A percentile compares a stretch with the other conserved stretches of the same genome.
Evolutionary conservation across 2,797 vertebrate genomes (phyloP).

Genomic region (Trachops cirrhosus): DNA sequence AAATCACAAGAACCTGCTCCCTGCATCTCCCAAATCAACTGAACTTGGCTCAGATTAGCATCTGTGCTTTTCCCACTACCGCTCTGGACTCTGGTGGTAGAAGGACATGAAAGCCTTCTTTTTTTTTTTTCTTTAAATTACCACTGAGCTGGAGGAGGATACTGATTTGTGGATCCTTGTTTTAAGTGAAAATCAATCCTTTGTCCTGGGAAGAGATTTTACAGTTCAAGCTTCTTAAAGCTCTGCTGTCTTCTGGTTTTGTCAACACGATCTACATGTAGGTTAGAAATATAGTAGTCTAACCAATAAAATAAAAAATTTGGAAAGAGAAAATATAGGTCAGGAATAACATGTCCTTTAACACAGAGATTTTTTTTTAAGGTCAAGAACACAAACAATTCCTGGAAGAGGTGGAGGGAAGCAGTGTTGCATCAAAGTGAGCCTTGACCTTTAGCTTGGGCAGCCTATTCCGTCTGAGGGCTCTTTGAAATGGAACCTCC

Average conservation of each 20-base stretch:
- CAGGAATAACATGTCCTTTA: background rate
- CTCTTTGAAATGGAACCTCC: background rate
- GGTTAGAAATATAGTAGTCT: background rate
- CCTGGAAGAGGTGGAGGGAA: background rate
- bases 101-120: background rate
- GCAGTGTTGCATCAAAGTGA: background rate
- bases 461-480: background rate
- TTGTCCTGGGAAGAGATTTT: background rate
- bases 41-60: background rate
- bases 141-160: background rate
- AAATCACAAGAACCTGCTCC: background rate
- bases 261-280: background rate
- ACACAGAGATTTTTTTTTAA: background rate
- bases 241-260: background rate
- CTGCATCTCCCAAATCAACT: background rate
- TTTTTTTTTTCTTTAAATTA: background rate
- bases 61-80: background rate
- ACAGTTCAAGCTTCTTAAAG: background rate
- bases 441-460: background rate
- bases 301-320: background rate
- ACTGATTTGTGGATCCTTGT: background rate
- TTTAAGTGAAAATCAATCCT: background rate
- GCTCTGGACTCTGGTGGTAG: background rate
- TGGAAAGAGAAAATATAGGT: background rate
- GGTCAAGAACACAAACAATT: constrained; percentile 2